Evolutionary conservation across 2,113 vertebrate genomes (phyloP).

Genomic region (Ahaetulla prasina): DNA sequence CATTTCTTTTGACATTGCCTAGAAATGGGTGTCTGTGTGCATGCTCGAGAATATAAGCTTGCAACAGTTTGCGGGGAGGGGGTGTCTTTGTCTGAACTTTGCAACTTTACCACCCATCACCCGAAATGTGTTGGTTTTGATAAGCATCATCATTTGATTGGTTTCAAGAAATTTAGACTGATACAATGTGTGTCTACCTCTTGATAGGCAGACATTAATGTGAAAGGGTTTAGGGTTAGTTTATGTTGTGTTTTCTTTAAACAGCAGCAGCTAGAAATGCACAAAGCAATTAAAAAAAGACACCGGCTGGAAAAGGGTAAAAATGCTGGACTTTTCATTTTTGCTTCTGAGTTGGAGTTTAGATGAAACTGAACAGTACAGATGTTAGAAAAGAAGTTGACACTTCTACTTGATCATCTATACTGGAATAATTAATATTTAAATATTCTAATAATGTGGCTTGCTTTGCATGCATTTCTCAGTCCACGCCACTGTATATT

Average conservation of each 20-base stretch:
- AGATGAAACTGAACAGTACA: slow-evolving; percentile 73
- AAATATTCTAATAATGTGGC: slow-evolving; percentile 99
- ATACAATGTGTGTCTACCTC: slow-evolving; percentile 73
- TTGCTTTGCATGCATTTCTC: slow-evolving; percentile 97
- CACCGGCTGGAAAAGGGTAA: slow-evolving; percentile 75
- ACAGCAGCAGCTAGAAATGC: slow-evolving; percentile 64
- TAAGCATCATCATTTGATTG: slow-evolving; percentile 73
- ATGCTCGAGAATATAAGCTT: neutral
- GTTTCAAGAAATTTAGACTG: neutral
- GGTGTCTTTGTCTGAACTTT: slow-evolving; percentile 61
- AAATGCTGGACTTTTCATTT: slow-evolving; percentile 80
- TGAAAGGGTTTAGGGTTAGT: slow-evolving; percentile 78
- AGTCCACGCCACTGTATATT: slow-evolving; percentile 89
- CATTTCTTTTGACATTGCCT: neutral
- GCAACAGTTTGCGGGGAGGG: slow-evolving; percentile 71
- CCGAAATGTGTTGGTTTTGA: slow-evolving; percentile 66
- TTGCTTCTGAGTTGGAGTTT: slow-evolving; percentile 76
- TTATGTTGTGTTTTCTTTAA: slow-evolving; percentile 60
- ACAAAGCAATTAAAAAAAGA: slow-evolving; percentile 81
- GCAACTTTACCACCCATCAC: neutral
- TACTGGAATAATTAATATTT: slow-evolving; percentile 99
- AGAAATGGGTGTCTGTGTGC: accelerated
- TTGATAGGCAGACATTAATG: slow-evolving; percentile 75
- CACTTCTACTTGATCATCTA: slow-evolving; percentile 94
- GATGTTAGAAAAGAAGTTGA: slow-evolving; percentile 88